Evolutionary conservation across 2,888 invertebrate genomes (phyloP).

Genomic region (Tenthredo livida): DNA sequence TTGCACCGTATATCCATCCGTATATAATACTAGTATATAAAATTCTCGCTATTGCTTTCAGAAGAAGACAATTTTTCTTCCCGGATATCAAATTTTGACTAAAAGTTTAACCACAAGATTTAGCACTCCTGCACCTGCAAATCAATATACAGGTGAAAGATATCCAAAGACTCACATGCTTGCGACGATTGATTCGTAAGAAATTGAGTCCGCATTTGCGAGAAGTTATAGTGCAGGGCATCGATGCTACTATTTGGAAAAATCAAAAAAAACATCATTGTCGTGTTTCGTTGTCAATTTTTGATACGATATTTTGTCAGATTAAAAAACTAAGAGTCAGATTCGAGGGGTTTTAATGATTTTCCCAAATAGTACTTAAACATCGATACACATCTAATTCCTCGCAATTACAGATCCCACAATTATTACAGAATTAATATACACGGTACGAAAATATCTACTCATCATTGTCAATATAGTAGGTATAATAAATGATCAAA

Average conservation of each 20-base stretch:
- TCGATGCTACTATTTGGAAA: no score
- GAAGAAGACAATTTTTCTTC: neutral
- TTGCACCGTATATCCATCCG: neutral
- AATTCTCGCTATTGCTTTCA: neutral
- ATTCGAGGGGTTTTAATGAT: no score
- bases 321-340: no score
- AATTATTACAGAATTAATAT: neutral
- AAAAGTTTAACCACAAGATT: neutral
- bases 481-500: neutral
- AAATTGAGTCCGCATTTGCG: no score
- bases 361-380: no score
- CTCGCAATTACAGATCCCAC: no score
- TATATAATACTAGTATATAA: neutral
- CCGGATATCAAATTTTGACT: neutral
- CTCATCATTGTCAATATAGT: slow-evolving; percentile 16
- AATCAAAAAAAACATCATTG: no score
- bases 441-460: neutral
- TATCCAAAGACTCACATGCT: neutral
- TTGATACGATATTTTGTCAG: no score
- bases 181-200: no score
- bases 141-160: neutral
- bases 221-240: no score
- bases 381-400: no score
- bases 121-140: neutral
- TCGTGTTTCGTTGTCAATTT: no score